Conservation (phyloP, 2,113 vertebrate species). For the Apteryx mantelli region DNA sequence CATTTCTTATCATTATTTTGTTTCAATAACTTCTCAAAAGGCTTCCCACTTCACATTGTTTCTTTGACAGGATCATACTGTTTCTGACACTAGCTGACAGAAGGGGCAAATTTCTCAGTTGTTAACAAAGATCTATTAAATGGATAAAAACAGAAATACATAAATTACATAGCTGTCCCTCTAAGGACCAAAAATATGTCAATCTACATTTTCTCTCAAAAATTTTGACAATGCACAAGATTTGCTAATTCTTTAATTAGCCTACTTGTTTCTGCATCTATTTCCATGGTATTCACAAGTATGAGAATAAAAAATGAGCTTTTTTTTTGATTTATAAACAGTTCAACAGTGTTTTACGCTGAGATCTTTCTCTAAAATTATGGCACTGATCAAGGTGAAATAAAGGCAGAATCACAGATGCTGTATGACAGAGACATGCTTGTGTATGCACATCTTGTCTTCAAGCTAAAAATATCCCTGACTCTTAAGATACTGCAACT, state of each 20-base stretch:
- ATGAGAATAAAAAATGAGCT: neutral
- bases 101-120: neutral
- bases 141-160: neutral
- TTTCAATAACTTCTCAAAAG: neutral
- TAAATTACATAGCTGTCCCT: neutral
- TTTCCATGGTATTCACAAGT: neutral
- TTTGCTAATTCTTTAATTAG: slow-evolving; percentile 27
- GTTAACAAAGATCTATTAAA: neutral
- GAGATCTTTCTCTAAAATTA: neutral
- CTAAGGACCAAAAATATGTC: neutral
- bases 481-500: neutral
- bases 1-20: neutral
- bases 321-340: neutral
- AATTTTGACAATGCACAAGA: neutral
- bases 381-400: neutral
- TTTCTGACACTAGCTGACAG: neutral
- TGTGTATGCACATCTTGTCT: neutral
- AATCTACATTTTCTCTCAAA: neutral
- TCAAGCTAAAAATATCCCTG: neutral
- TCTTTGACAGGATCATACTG: neutral
- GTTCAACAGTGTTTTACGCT: neutral
- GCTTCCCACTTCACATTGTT: neutral
- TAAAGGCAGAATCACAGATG: neutral
- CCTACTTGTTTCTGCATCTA: neutral
- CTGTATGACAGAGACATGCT: neutral